Evolutionary conservation across 2,113 vertebrate species (phyloP).

Genomic region (Progne subis): DNA sequence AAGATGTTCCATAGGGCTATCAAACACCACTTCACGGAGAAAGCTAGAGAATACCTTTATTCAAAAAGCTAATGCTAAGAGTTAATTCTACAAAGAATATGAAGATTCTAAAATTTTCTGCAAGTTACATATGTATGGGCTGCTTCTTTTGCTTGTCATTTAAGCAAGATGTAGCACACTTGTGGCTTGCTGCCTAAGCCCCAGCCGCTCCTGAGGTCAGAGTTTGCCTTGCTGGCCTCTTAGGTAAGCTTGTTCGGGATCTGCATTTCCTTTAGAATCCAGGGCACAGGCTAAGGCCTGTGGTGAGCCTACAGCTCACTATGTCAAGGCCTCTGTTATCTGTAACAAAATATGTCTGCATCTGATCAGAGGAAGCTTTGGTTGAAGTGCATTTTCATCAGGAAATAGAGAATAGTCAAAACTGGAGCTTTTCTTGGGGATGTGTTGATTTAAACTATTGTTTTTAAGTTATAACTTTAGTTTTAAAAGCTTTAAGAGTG

Average conservation of each 20-base stretch:
- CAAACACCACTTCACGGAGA: background rate
- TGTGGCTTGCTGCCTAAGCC: background rate
- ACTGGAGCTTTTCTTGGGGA: background rate
- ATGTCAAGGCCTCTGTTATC: background rate
- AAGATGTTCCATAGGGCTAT: background rate
- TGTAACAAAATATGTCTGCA: background rate
- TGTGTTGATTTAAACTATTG: background rate
- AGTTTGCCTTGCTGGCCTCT: background rate
- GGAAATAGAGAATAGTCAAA: background rate
- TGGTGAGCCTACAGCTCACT: background rate
- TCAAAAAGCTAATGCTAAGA: background rate
- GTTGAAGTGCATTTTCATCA: background rate
- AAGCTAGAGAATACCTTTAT: background rate
- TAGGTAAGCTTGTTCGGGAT: background rate
- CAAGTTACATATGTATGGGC: background rate
- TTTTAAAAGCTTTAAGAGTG: background rate
- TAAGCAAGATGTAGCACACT: background rate
- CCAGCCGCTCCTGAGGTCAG: background rate
- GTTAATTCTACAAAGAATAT: background rate
- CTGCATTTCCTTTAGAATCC: constrained; percentile 16
- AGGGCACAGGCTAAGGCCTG: background rate
- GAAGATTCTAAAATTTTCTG: background rate
- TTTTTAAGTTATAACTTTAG: background rate
- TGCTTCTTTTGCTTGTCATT: background rate
- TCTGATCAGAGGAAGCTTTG: background rate